These are phyloP conservation scores for Onthophagus taurus DNA, from an alignment of 1,140 invertebrate genomes.

Conservation along the genomic window DNA sequence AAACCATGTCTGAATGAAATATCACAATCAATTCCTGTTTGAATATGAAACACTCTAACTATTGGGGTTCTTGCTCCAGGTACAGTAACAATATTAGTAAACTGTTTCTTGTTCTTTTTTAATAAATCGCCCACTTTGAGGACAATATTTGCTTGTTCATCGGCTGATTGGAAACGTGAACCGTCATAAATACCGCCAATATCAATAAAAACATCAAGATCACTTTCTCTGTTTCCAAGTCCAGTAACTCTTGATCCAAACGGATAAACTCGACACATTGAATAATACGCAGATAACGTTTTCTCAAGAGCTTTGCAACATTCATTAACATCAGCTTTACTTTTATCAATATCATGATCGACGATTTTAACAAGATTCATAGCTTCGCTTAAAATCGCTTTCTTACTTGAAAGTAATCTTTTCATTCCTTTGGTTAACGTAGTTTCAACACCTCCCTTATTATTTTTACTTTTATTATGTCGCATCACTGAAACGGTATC, in stretches of 20 bases:
- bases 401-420: not conserved
- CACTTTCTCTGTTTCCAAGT: constrained; percentile 36
- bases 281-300: constrained; percentile 16
- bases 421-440: not conserved
- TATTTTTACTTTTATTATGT: not conserved
- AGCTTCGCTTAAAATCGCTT: not conserved
- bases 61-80: constrained; percentile 45
- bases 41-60: constrained; percentile 42
- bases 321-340: not conserved
- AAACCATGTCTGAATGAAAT: constrained; percentile 47
- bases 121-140: constrained; percentile 21
- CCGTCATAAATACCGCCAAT: constrained; percentile 35
- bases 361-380: not conserved
- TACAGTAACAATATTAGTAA: constrained; percentile 31
- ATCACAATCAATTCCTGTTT: constrained; percentile 42
- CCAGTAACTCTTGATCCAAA: constrained; percentile 43
- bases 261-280: constrained; percentile 31
- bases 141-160: constrained; percentile 27
- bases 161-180: constrained; percentile 24
- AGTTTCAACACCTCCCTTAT: not conserved
- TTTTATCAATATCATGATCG: no score
- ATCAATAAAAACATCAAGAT: constrained; percentile 45
- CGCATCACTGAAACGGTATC: not conserved
- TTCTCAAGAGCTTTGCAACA: constrained; percentile 24
- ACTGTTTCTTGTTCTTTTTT: constrained; percentile 21